phyloP scores from a whole-genome alignment of 2,797 vertebrate species.

The Chloroceryle inda region DNA sequence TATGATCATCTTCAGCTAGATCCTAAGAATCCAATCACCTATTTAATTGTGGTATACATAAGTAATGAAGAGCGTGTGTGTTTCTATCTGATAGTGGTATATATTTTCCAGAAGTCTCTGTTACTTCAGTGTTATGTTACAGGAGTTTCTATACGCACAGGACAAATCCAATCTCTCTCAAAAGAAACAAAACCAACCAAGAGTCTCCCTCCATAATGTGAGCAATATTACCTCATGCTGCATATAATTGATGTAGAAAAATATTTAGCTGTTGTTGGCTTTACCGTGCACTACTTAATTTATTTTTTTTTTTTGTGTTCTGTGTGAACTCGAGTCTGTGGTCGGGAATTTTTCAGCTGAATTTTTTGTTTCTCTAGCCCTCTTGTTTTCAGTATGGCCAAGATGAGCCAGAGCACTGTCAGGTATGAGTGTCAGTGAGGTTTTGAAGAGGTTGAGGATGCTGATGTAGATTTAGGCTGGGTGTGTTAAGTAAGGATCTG shows the following conservation, averaged over 20 bases:
- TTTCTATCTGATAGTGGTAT: slow-evolving; percentile 84
- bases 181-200: slow-evolving; percentile 75
- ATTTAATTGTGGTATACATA: slow-evolving; percentile 77
- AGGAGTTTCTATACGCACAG: slow-evolving; percentile 80
- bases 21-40: slow-evolving; percentile 73
- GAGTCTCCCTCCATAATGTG: slow-evolving; percentile 83
- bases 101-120: slow-evolving; percentile 78
- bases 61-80: slow-evolving; percentile 79
- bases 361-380: slow-evolving; percentile 54
- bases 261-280: slow-evolving; percentile 74
- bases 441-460: slow-evolving; percentile 54
- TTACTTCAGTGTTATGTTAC: slow-evolving; percentile 84
- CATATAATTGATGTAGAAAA: slow-evolving; percentile 78
- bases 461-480: slow-evolving; percentile 67
- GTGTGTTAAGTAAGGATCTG: slow-evolving; percentile 64
- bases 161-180: slow-evolving; percentile 80
- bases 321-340: slow-evolving; percentile 63
- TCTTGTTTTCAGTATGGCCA: slow-evolving; percentile 61
- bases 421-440: slow-evolving; percentile 55
- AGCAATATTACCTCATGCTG: slow-evolving; percentile 85
- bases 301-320: slow-evolving; percentile 63
- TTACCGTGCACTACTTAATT: slow-evolving; percentile 75
- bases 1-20: slow-evolving; percentile 81
- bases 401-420: slow-evolving; percentile 56
- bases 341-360: slow-evolving; percentile 63